Evolutionary conservation across 2,113 vertebrate genomes (phyloP).

Genomic region (Diadophis punctatus): DNA sequence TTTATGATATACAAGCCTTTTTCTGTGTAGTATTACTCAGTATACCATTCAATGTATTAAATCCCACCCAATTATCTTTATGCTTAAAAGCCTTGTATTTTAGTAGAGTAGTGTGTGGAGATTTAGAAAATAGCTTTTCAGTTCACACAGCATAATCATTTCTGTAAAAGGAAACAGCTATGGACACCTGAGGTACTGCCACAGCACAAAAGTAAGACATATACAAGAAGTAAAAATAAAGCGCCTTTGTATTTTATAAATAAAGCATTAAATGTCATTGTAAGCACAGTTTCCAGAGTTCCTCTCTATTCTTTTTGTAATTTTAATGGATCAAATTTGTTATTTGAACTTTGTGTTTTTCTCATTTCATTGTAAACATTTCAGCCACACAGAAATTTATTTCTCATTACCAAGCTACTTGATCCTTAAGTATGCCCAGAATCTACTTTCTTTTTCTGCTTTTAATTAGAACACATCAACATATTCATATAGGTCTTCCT

Average conservation of each 20-base stretch:
- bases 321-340: slow-evolving; percentile 45
- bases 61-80: background rate
- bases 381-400: slow-evolving; percentile 30
- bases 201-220: background rate
- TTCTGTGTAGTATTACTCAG: background rate
- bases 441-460: slow-evolving; percentile 31
- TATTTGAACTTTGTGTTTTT: slow-evolving; percentile 36
- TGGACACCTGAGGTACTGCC: background rate
- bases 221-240: background rate
- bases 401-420: slow-evolving; percentile 35
- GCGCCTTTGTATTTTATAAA: slow-evolving; percentile 21
- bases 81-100: background rate
- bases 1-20: background rate
- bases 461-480: slow-evolving; percentile 42
- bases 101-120: background rate
- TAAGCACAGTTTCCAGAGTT: slow-evolving; percentile 25
- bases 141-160: background rate
- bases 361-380: slow-evolving; percentile 44
- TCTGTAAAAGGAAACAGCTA: background rate
- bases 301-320: slow-evolving; percentile 6
- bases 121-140: slow-evolving; percentile 1
- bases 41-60: background rate
- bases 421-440: slow-evolving; percentile 41
- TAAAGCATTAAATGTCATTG: slow-evolving; percentile 18
- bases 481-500: slow-evolving; percentile 17